Percentiles rank a stretch among this genome's conserved stretches.
Evolutionary conservation across 2,797 vertebrate genomes (phyloP).

Genomic region (Adrianichthys oophorus): DNA sequence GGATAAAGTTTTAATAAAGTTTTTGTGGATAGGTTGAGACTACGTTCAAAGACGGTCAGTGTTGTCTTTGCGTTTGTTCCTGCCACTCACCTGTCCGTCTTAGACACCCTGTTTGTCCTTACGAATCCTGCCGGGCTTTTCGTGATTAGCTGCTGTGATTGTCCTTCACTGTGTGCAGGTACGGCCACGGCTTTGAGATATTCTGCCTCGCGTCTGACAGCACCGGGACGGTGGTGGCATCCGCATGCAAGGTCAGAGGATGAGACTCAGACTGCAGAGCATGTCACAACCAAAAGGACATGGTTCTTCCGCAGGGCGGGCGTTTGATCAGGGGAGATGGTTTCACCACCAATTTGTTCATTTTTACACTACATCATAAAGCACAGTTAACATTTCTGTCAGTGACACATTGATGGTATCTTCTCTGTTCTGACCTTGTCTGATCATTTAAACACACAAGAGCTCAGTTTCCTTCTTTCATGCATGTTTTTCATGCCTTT

Average conservation of each 20-base stretch:
- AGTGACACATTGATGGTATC: too few relatives aligned
- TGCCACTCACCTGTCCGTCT: conserved; percentile 11
- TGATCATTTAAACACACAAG: too few relatives aligned
- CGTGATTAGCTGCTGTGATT: conserved; percentile 19
- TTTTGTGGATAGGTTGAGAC: background rate
- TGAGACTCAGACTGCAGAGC: conserved; percentile 3
- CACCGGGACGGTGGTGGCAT: conserved; percentile 85
- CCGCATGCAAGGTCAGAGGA: conserved; percentile 91
- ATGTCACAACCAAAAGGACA: background rate
- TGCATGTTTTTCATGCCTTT: too few relatives aligned
- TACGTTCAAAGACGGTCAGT: background rate
- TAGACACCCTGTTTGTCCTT: conserved; percentile 15
- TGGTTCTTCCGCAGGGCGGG: too few relatives aligned
- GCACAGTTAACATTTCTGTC: too few relatives aligned
- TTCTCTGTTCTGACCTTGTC: too few relatives aligned
- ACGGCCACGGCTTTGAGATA: conserved; percentile 98
- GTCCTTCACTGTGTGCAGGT: conserved; percentile 74
- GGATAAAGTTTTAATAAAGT: background rate
- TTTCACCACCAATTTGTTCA: too few relatives aligned
- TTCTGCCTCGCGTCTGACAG: conserved; percentile 91
- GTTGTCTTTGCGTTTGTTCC: background rate
- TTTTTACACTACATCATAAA: too few relatives aligned
- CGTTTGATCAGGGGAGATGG: too few relatives aligned
- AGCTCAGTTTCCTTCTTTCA: too few relatives aligned
- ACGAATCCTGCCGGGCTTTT: conserved; percentile 5